A percentile compares a stretch with the other conserved stretches of the same genome.
These are phyloP conservation scores for Trialeurodes vaporariorum DNA, from an alignment of 1,140 invertebrate genomes.

Conservation along the genomic window DNA sequence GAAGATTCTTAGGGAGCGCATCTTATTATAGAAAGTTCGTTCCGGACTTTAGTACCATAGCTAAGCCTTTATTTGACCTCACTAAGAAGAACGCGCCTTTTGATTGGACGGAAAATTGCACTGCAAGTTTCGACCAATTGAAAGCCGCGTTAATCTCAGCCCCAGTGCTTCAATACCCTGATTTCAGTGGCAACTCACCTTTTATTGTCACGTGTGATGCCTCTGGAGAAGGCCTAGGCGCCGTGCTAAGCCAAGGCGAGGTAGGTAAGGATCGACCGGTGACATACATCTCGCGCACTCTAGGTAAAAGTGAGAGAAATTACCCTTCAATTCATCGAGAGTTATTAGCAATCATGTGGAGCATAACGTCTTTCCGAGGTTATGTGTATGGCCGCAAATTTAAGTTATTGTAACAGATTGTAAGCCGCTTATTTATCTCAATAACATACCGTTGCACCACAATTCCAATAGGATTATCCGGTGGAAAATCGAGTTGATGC, in stretches of 20 bases:
- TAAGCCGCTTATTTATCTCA: background rate
- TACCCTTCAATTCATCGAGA: background rate
- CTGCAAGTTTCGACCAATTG: conserved; percentile 28
- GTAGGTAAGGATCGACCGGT: background rate
- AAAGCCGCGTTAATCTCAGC: conserved; percentile 32
- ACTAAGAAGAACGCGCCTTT: conserved; percentile 15
- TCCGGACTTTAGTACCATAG: conserved; percentile 23
- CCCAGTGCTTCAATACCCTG: conserved; percentile 29
- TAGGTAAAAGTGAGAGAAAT: background rate
- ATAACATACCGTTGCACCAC: background rate
- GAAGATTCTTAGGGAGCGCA: conserved; percentile 30
- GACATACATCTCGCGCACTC: background rate
- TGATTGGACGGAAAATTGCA: conserved; percentile 8
- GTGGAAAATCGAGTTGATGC: background rate
- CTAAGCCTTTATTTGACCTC: conserved; percentile 27
- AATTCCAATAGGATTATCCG: background rate
- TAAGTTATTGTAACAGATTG: background rate
- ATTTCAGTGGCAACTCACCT: conserved; percentile 19
- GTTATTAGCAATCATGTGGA: background rate
- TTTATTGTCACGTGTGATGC: background rate
- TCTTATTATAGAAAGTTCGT: conserved; percentile 33
- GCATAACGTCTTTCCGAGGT: background rate
- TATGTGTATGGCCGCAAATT: background rate
- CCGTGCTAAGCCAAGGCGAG: background rate
- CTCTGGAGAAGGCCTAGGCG: background rate